Percentiles rank a stretch among this genome's conserved stretches.
Conservation (phyloP, 2,888 invertebrate genomes). For the Cryptops parisi region DNA sequence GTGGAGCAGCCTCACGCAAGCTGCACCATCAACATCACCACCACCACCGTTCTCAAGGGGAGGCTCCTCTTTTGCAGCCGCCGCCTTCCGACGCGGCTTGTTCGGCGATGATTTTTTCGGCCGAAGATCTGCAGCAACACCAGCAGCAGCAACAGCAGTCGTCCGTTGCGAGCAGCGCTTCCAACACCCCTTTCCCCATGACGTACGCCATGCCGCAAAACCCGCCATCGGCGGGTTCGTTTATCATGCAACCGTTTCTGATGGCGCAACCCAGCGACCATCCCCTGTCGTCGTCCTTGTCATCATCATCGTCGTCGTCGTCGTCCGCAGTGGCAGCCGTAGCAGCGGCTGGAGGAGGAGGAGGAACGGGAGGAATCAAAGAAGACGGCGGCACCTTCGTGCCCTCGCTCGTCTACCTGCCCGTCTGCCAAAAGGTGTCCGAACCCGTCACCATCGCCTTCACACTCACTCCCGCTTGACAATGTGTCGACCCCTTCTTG, state of each 20-base stretch:
- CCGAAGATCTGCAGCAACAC: constrained; percentile 3
- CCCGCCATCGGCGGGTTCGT: constrained; percentile 30
- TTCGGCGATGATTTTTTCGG: background rate
- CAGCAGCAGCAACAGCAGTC: constrained; percentile 18
- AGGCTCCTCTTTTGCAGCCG: background rate
- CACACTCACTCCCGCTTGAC: constrained; percentile 74
- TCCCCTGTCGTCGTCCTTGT: too few relatives aligned
- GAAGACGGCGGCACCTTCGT: constrained; percentile 46
- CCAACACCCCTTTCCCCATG: constrained; percentile 27
- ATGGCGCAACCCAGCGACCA: constrained; percentile 49
- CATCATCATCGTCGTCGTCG: too few relatives aligned
- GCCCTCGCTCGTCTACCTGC: constrained; percentile 85
- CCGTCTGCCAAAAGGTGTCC: constrained; percentile 73
- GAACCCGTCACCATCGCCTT: constrained; percentile 80
- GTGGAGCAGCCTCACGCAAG: background rate
- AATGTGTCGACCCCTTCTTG: too few relatives aligned
- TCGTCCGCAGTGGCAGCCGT: background rate
- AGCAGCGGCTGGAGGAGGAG: too few relatives aligned
- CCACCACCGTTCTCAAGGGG: background rate
- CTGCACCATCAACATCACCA: background rate
- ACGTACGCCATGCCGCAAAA: constrained; percentile 31
- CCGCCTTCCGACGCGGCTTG: too few relatives aligned
- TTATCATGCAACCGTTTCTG: constrained; percentile 87
- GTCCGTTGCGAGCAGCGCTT: constrained; percentile 20
- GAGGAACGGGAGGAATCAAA: background rate